Percentiles rank a stretch among this genome's conserved stretches.
phyloP scores from a whole-genome alignment of 2,797 vertebrate genomes.

The Gallinago stenura region DNA sequence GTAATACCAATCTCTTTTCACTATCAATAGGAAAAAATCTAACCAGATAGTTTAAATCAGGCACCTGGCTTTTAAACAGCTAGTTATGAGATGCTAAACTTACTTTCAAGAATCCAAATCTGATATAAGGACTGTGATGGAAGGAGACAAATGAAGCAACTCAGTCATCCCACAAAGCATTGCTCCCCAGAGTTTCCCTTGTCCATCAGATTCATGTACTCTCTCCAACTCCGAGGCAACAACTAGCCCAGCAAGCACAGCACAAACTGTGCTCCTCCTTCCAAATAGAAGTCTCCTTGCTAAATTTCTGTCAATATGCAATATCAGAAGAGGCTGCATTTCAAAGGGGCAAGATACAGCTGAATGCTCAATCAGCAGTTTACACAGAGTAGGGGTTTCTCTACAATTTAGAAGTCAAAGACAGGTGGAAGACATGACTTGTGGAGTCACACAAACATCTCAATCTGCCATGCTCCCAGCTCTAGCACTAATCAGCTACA shows the following conservation, averaged over 20 bases:
- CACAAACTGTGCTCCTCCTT: not conserved
- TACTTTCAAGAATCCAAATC: not conserved
- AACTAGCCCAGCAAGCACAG: not conserved
- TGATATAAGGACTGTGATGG: not conserved
- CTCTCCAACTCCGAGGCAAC: not conserved
- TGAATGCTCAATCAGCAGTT: not conserved
- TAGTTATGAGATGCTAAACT: not conserved
- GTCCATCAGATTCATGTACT: fast-evolving
- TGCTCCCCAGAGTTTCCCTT: fast-evolving
- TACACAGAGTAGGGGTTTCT: not conserved
- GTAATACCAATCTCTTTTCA: not conserved
- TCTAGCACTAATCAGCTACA: not conserved
- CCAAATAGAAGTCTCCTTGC: not conserved
- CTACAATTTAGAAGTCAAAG: not conserved
- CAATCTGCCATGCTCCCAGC: not conserved
- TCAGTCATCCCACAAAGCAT: not conserved
- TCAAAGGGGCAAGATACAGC: not conserved
- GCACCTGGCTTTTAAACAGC: not conserved
- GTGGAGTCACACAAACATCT: not conserved
- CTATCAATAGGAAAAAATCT: not conserved
- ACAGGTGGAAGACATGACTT: not conserved
- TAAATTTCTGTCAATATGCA: not conserved
- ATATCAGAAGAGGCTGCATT: not conserved
- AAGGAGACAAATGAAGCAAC: not conserved
- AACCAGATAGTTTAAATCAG: not conserved